Evolutionary conservation across 2,888 invertebrate genomes (phyloP), one percentile per base, ranked within the genome.

Genomic region (Stenodera caucasica): DNA sequence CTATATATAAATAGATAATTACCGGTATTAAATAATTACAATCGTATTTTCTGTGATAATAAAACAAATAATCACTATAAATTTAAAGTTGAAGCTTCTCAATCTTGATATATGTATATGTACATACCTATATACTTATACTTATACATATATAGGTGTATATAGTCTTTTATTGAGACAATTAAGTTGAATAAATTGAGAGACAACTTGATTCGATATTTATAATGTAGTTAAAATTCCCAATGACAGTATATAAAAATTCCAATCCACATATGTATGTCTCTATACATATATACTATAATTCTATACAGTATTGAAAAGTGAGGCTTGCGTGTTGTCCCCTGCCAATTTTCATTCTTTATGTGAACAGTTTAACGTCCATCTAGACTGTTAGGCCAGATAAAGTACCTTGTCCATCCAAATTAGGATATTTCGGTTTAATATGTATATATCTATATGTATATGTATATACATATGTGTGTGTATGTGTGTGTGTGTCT

Each of bases 361-460:
- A 45, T 45, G 45, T 45, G 45, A 45, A 45, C 45, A 45, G 45
- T 45, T 45, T 45, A 45, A 45, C 45, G 45, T 45, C 45, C 45
- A 45, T 45, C 45, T 45, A 45, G 45, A 45, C 45, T 45, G 45
- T 45, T 45, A 45, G 45, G 45, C 45, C 45, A 45, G 45, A 58
- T 61, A 61, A 61, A 61, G 58, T 61, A 54, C 61, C 54, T 61
- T 58, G 55, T 58, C 61, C 58, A 58, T 57, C 61, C 61, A 61
- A 61, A 61, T 61, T 61, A 61, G 61, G 61, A 61, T 61, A 61
- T 61, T 61, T 61, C 57, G 61, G 61, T 51, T 57, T 60, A 52
- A 45, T 45, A 37, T 37, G 15, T 37, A 45, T 45, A 45, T 45
- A 45, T n/a, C n/a, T n/a, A n/a, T n/a, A n/a, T n/a, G n/a, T 9